Conservation (phyloP, 2,888 invertebrate genomes). For the Crioceris asparagi region DNA sequence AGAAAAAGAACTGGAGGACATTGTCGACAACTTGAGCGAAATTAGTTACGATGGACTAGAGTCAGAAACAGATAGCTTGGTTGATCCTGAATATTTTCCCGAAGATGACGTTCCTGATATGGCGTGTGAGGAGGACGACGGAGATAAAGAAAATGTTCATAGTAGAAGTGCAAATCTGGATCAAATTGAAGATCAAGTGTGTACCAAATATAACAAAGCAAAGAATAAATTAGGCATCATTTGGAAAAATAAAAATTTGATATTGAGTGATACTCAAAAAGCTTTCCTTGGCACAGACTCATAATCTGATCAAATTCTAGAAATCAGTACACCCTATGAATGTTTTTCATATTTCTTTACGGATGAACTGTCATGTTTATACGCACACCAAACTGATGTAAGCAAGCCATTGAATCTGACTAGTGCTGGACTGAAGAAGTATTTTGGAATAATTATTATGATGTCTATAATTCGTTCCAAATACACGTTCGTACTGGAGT, state of each 20-base stretch:
- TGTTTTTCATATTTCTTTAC: conserved; percentile 4
- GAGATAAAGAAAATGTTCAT: conserved; percentile 1
- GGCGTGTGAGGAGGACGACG: not conserved
- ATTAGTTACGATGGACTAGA: too few relatives aligned
- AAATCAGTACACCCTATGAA: conserved; percentile 2
- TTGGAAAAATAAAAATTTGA: too few relatives aligned
- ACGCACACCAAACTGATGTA: conserved; percentile 5
- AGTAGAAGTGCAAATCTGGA: not conserved
- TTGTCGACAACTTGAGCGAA: not conserved
- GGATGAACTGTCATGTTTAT: conserved; percentile 2
- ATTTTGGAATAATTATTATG: conserved; percentile 4
- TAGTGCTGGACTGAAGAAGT: conserved; percentile 5
- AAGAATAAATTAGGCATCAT: not conserved
- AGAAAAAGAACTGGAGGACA: not conserved
- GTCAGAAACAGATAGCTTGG: too few relatives aligned
- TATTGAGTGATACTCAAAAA: conserved; percentile 1
- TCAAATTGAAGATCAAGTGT: not conserved
- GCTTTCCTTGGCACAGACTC: conserved; percentile 1
- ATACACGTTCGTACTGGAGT: too few relatives aligned
- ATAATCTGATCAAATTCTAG: not conserved
- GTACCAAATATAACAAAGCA: not conserved
- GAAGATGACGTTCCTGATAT: conserved; percentile 1
- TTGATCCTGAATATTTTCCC: conserved; percentile 2
- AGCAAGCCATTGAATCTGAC: conserved; percentile 3
- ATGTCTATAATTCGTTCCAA: conserved; percentile 1